Percentiles rank a stretch among this genome's conserved stretches.
phyloP scores from a whole-genome alignment of 2,113 vertebrate species.

The Gorsachius goisagi region DNA sequence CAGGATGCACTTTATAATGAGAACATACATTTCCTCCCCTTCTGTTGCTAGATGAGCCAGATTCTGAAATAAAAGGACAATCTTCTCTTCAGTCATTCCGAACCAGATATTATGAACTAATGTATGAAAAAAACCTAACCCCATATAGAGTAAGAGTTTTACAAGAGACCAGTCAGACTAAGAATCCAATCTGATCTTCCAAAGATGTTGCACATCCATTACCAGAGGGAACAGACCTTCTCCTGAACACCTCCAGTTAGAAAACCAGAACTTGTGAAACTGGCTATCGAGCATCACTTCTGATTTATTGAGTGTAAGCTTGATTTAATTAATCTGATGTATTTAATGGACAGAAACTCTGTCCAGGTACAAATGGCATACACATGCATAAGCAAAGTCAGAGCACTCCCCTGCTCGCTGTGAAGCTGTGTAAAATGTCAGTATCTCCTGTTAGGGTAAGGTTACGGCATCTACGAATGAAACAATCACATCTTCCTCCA shows the following conservation, averaged over 20 bases:
- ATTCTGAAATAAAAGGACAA: neutral
- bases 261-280: neutral
- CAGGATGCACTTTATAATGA: neutral
- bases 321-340: neutral
- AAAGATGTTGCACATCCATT: neutral
- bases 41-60: neutral
- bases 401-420: neutral
- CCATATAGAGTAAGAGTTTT: neutral
- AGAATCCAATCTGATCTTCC: neutral
- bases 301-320: neutral
- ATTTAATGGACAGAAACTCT: neutral
- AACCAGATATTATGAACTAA: neutral
- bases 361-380: neutral
- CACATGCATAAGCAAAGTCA: accelerated
- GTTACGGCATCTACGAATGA: neutral
- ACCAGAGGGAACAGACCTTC: neutral
- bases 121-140: neutral
- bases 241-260: neutral
- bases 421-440: neutral
- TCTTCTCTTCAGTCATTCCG: neutral
- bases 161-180: neutral
- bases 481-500: neutral
- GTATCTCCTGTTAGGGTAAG: neutral
- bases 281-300: neutral
- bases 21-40: neutral